These are phyloP conservation scores for Alviniconcha strummeri DNA, from an alignment of 2,888 invertebrate species.

Conservation along the genomic window DNA sequence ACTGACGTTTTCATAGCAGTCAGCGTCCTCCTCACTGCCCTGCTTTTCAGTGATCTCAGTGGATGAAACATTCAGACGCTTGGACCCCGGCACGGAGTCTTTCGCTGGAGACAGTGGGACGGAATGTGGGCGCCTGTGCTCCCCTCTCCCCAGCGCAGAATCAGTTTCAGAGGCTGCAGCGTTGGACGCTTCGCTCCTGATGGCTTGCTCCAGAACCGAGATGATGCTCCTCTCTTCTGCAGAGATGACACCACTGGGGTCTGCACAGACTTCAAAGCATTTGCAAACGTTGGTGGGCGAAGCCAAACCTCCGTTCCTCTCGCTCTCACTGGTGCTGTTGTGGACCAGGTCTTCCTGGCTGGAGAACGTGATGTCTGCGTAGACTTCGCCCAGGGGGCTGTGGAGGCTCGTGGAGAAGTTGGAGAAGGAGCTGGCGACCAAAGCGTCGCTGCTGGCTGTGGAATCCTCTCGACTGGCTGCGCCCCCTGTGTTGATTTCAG, in stretches of 20 bases:
- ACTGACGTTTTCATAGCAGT: too few relatives aligned
- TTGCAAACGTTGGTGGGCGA: too few relatives aligned
- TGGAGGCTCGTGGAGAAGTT: not conserved
- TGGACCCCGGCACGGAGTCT: too few relatives aligned
- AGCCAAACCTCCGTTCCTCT: too few relatives aligned
- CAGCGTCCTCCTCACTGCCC: too few relatives aligned
- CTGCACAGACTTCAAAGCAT: not conserved
- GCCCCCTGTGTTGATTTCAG: too few relatives aligned
- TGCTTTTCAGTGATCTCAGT: too few relatives aligned
- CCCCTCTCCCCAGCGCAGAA: too few relatives aligned
- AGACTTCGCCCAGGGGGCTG: conserved; percentile 15
- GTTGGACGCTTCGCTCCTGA: not conserved
- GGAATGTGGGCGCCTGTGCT: too few relatives aligned
- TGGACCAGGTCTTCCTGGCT: conserved; percentile 22
- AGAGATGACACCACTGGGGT: not conserved
- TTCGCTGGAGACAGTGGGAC: too few relatives aligned
- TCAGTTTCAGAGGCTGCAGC: too few relatives aligned
- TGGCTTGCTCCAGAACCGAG: conserved; percentile 12
- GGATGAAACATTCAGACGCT: too few relatives aligned
- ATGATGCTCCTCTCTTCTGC: conserved; percentile 11
- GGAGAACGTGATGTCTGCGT: conserved; percentile 20
- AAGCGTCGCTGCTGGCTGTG: not conserved
- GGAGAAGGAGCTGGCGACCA: conserved; percentile 14
- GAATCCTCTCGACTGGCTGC: not conserved
- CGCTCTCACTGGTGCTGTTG: not conserved